Evolutionary conservation across 2,888 invertebrate genomes (phyloP).

Genomic region (Hyppa rectilinea): DNA sequence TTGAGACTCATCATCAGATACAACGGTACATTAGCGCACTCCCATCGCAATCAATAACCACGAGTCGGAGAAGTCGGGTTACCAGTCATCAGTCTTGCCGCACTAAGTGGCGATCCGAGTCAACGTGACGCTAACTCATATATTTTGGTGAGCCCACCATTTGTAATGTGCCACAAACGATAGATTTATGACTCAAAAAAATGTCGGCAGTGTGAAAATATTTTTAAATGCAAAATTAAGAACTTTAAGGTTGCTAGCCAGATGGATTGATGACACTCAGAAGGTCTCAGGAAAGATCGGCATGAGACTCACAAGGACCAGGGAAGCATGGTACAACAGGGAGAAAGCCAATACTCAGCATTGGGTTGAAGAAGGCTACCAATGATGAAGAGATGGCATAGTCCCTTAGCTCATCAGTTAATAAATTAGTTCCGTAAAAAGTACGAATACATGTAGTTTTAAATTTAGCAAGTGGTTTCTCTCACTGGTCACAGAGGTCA

Average conservation of each 20-base stretch:
- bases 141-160: conserved; percentile 36
- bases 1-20: conserved; percentile 23
- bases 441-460: neutral
- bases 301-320: neutral
- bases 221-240: neutral
- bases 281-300: neutral
- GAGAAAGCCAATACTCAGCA: neutral
- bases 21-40: conserved; percentile 65
- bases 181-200: conserved; percentile 26
- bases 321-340: neutral
- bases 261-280: too few species aligned
- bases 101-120: conserved; percentile 46
- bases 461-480: neutral
- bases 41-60: conserved; percentile 38
- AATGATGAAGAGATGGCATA: neutral
- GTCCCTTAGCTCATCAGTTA: neutral
- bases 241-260: neutral
- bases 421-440: neutral
- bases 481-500: neutral
- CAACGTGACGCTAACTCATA: conserved; percentile 41
- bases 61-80: conserved; percentile 22
- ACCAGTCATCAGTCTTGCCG: conserved; percentile 27
- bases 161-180: conserved; percentile 27
- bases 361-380: neutral
- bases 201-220: conserved; percentile 19